These are phyloP conservation scores for Gymnogyps californianus DNA, from an alignment of 2,113 vertebrate genomes.

Conservation along the genomic window DNA sequence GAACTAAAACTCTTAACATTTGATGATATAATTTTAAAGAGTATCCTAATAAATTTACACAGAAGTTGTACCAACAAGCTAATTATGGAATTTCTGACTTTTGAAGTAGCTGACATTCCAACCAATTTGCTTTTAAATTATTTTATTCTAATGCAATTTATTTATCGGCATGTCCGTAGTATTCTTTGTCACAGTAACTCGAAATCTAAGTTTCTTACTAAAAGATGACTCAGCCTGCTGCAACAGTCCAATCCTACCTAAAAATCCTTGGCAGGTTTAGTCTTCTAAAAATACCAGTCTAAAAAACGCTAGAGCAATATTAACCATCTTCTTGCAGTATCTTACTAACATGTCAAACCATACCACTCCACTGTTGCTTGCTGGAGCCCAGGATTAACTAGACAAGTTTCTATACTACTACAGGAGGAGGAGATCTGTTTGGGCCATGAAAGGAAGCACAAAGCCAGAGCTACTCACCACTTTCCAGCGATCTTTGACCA, in stretches of 20 bases:
- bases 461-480: conserved; percentile 83
- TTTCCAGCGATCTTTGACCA: conserved; percentile 99
- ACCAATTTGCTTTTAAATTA: neutral
- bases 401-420: neutral
- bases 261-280: neutral
- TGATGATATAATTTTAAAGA: neutral
- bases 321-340: neutral
- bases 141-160: neutral
- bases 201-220: neutral
- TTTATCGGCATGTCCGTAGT: neutral
- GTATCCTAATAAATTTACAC: neutral
- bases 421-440: neutral
- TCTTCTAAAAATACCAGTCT: neutral
- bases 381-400: neutral
- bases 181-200: neutral
- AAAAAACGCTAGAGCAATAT: neutral
- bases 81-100: neutral
- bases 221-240: neutral
- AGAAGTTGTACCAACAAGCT: neutral
- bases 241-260: neutral
- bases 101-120: neutral
- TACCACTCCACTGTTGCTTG: neutral
- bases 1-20: neutral
- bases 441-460: neutral
- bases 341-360: neutral